Evolutionary conservation across 2,797 vertebrate genomes (phyloP).

Genomic region (Sebastes paucispinis): DNA sequence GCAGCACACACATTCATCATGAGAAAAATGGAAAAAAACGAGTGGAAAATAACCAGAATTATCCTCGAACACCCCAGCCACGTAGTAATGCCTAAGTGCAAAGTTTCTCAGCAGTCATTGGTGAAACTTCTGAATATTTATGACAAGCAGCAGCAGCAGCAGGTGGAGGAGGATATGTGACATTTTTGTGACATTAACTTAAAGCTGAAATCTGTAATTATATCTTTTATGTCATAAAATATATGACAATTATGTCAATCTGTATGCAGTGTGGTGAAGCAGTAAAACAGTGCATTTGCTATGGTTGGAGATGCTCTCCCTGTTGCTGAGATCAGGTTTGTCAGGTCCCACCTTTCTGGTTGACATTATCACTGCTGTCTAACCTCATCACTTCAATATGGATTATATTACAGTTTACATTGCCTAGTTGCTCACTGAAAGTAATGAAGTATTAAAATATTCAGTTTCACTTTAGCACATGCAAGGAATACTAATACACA

Average conservation of each 20-base stretch:
- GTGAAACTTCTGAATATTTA: constrained; percentile 16
- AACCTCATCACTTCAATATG: neutral
- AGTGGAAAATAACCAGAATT: constrained; percentile 17
- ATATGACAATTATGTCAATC: neutral
- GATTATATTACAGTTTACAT: neutral
- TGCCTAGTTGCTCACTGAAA: neutral
- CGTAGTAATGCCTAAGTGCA: neutral
- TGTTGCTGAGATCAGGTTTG: neutral
- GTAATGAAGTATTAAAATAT: neutral
- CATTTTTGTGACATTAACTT: constrained; percentile 31
- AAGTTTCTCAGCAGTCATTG: neutral
- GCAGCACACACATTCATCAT: neutral
- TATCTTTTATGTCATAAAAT: neutral
- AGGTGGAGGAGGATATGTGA: neutral
- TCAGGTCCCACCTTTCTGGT: neutral
- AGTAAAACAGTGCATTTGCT: neutral
- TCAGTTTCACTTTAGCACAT: neutral
- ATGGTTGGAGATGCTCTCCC: neutral
- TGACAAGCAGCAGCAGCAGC: neutral
- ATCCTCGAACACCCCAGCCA: constrained; percentile 2
- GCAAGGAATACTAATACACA: neutral
- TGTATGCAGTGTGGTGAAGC: neutral
- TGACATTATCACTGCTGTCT: constrained; percentile 14
- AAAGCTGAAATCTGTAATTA: constrained; percentile 14
- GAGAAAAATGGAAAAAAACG: neutral